Evolutionary conservation across 2,113 vertebrate species (phyloP).

Genomic region (Recurvirostra avosetta): DNA sequence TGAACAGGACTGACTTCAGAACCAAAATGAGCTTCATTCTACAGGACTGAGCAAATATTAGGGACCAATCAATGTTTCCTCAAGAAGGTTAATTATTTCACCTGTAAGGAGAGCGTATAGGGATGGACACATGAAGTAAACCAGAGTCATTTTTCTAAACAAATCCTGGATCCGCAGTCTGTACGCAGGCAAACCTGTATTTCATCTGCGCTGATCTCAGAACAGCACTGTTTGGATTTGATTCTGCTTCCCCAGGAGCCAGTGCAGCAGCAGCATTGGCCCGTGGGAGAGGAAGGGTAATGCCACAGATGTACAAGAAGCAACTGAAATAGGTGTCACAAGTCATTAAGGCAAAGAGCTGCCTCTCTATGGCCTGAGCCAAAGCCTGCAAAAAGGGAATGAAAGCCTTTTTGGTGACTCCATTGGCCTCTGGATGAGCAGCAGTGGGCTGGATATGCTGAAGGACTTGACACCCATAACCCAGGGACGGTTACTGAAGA

Average conservation of each 20-base stretch:
- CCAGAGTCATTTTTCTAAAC: not conserved
- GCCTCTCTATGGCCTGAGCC: not conserved
- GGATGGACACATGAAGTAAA: not conserved
- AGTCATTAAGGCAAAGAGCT: not conserved
- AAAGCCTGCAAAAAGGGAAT: not conserved
- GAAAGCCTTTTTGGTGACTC: not conserved
- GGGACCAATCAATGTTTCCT: not conserved
- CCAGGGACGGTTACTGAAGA: not conserved
- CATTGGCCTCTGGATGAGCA: not conserved
- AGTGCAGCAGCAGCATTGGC: not conserved
- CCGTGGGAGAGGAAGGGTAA: not conserved
- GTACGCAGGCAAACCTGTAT: not conserved
- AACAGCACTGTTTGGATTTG: not conserved
- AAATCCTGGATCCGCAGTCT: not conserved
- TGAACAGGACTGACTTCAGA: not conserved
- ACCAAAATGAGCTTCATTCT: not conserved
- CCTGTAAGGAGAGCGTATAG: not conserved
- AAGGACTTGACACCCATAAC: not conserved
- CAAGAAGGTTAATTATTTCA: not conserved
- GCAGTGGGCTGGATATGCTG: not conserved
- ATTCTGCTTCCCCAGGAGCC: not conserved
- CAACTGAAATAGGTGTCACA: not conserved
- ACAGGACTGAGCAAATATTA: not conserved
- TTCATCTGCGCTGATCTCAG: not conserved
- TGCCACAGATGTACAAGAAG: rapidly evolving